A percentile compares a stretch with the other conserved stretches of the same genome.
These are phyloP conservation scores for Siphamia tubifer DNA, from an alignment of 2,113 vertebrate species.

Conservation along the genomic window DNA sequence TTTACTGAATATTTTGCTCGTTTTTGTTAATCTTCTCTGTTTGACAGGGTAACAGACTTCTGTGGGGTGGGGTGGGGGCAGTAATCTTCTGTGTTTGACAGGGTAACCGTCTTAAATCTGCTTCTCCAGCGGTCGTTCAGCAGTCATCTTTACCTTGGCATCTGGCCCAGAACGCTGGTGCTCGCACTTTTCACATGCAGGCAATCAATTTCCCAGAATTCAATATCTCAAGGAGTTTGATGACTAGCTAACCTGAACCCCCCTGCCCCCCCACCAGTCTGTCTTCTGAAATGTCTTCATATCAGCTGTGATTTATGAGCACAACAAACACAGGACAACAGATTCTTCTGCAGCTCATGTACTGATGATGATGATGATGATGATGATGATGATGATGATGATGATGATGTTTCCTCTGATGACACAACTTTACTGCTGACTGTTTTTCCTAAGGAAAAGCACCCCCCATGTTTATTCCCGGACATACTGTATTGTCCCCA, in stretches of 20 bases:
- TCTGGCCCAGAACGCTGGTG: constrained; percentile 38
- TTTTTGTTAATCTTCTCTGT: too few species aligned
- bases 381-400: constrained; percentile 33
- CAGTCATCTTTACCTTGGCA: constrained; percentile 56
- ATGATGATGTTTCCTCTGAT: constrained; percentile 23
- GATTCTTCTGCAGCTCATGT: constrained; percentile 42
- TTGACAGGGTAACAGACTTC: too few species aligned
- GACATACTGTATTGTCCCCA: neutral
- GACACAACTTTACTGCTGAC: too few species aligned
- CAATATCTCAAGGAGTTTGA: constrained; percentile 75
- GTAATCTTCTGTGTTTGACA: constrained; percentile 56
- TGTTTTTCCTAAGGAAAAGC: neutral
- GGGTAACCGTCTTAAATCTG: constrained; percentile 50
- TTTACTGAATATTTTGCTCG: too few species aligned
- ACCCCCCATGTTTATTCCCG: neutral
- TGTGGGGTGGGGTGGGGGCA: constrained; percentile 14
- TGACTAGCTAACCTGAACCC: constrained; percentile 54
- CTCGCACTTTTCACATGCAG: constrained; percentile 61
- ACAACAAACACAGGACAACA: constrained; percentile 48
- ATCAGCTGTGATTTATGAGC: constrained; percentile 73
- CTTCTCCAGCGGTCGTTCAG: constrained; percentile 23
- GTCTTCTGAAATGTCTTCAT: constrained; percentile 68
- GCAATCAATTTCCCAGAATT: constrained; percentile 75
- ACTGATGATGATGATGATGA: constrained; percentile 19
- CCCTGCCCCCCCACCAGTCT: too few species aligned